A percentile compares a stretch with the other conserved stretches of the same genome.
These are phyloP conservation scores for Neodiprion pinetum DNA, from an alignment of 1,140 invertebrate species.

Conservation along the genomic window DNA sequence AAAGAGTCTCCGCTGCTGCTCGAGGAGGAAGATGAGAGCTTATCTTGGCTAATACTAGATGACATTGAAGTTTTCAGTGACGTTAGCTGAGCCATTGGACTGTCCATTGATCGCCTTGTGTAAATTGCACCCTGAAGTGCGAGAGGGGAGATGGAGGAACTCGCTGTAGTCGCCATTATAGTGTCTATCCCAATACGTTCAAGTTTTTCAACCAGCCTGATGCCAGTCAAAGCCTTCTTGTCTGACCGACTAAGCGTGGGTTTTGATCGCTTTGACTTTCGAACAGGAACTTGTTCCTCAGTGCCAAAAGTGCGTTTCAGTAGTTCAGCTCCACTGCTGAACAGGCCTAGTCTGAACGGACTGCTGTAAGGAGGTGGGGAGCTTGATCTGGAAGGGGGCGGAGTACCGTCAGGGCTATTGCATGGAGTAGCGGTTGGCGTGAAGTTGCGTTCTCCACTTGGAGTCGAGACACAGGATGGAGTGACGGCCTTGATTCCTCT, in stretches of 20 bases:
- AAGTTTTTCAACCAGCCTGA: slow-evolving; percentile 71
- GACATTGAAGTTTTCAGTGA: slow-evolving; percentile 69
- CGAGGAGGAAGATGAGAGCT: slow-evolving; percentile 41
- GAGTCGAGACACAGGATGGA: slow-evolving; percentile 72
- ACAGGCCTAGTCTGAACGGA: slow-evolving; percentile 69
- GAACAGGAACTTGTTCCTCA: slow-evolving; percentile 46
- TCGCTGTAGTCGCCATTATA: slow-evolving; percentile 64
- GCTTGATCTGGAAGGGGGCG: slow-evolving; percentile 65
- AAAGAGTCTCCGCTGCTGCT: slow-evolving; percentile 42
- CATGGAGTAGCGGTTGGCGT: slow-evolving; percentile 85
- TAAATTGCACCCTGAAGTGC: slow-evolving; percentile 65
- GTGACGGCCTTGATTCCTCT: slow-evolving; percentile 78
- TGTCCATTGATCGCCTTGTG: slow-evolving; percentile 65
- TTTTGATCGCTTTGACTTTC: slow-evolving; percentile 59
- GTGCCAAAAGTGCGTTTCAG: slow-evolving; percentile 72
- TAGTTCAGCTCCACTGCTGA: slow-evolving; percentile 77
- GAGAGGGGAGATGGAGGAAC: slow-evolving; percentile 62
- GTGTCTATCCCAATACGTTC: slow-evolving; percentile 73
- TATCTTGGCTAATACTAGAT: slow-evolving; percentile 50
- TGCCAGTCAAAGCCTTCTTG: slow-evolving; percentile 60
- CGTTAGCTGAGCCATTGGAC: slow-evolving; percentile 78
- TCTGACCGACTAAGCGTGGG: slow-evolving; percentile 60
- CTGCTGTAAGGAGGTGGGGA: slow-evolving; percentile 63
- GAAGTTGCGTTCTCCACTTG: slow-evolving; percentile 69
- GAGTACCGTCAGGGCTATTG: slow-evolving; percentile 75